Evolutionary conservation across 2,113 vertebrate species (phyloP).

Genomic region (Rattus norvegicus): GRCr8 NC_086024.1:88929501-88930000

Average conservation of each 20-base stretch:
- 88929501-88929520: neutral
- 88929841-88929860: neutral
- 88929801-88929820: neutral
- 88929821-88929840: neutral
- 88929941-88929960: neutral
- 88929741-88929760: neutral
- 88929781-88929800: neutral
- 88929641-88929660: neutral
- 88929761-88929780: too few relatives aligned
- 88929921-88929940: neutral
- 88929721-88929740: neutral
- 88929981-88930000: neutral
- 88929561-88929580: neutral
- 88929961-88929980: neutral
- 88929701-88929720: neutral
- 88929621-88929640: neutral
- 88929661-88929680: neutral
- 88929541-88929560: neutral
- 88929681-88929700: neutral
- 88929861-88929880: neutral
- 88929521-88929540: neutral
- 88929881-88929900: neutral
- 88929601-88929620: neutral
- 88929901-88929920: neutral
- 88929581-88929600: constrained; percentile 31